phyloP scores from a whole-genome alignment of 2,888 invertebrate genomes.

The Trisateles emortualis region DNA sequence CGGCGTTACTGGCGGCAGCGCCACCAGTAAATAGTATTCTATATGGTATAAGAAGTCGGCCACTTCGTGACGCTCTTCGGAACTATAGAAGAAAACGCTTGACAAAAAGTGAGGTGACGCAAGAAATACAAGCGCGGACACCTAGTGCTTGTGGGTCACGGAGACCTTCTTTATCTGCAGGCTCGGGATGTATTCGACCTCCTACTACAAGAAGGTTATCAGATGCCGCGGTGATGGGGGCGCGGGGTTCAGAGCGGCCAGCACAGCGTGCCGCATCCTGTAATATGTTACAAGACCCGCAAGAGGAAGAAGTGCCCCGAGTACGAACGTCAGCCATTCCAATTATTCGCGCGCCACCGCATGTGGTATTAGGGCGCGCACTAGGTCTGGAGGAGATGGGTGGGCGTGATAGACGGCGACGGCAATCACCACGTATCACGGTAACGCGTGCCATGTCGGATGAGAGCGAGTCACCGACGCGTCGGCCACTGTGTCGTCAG shows the following conservation, averaged over 20 bases:
- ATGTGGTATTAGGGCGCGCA: conserved; percentile 87
- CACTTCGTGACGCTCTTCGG: conserved; percentile 90
- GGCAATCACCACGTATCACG: conserved; percentile 89
- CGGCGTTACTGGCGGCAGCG: conserved; percentile 89
- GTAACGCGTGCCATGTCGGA: conserved; percentile 92
- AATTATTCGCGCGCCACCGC: conserved; percentile 85
- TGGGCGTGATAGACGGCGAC: conserved; percentile 70
- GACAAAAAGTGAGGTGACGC: conserved; percentile 92
- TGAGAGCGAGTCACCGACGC: conserved; percentile 88
- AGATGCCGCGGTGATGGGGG: conserved; percentile 80
- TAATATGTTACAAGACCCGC: conserved; percentile 89
- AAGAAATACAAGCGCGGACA: conserved; percentile 93
- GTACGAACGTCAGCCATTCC: conserved; percentile 79
- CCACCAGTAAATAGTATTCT: conserved; percentile 92
- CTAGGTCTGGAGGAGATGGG: conserved; percentile 83
- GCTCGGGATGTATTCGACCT: conserved; percentile 79
- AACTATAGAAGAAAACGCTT: conserved; percentile 93
- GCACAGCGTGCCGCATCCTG: conserved; percentile 90
- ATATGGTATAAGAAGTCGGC: conserved; percentile 92
- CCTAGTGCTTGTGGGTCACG: conserved; percentile 92
- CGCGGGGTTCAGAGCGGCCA: conserved; percentile 73
- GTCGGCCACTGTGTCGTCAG: conserved; percentile 79
- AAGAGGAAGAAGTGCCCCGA: conserved; percentile 73
- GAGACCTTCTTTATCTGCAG: conserved; percentile 89
- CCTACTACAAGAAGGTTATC: conserved; percentile 77